A percentile compares a stretch with the other conserved stretches of the same genome.
These are phyloP conservation scores for Salmo trutta DNA, from an alignment of 2,797 vertebrate species.

Conservation along the genomic window DNA sequence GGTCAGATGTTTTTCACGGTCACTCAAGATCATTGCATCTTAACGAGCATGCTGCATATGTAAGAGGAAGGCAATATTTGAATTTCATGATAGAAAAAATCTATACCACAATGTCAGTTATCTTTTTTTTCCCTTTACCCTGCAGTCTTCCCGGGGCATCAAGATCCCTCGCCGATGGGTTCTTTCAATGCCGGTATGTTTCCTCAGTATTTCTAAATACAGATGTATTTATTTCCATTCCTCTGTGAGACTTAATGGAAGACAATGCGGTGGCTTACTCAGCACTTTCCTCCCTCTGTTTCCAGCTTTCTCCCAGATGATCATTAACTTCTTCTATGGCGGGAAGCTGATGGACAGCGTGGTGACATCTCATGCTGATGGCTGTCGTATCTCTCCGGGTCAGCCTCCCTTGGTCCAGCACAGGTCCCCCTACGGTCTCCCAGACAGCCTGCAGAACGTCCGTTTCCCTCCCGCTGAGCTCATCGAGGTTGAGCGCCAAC, in stretches of 20 bases:
- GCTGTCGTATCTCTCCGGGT: slow-evolving; percentile 87
- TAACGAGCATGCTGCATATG: not conserved
- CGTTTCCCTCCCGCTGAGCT: slow-evolving; percentile 84
- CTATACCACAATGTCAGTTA: not conserved
- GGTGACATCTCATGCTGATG: slow-evolving; percentile 81
- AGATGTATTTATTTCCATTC: not conserved
- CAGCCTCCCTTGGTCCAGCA: slow-evolving; percentile 63
- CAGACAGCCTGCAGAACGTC: slow-evolving; percentile 86
- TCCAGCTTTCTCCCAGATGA: slow-evolving; percentile 89
- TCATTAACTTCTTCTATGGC: slow-evolving; percentile 93
- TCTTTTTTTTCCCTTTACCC: slow-evolving; percentile 28
- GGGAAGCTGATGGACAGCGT: slow-evolving; percentile 85
- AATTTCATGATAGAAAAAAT: not conserved
- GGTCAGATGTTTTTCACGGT: slow-evolving; percentile 25
- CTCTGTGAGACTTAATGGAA: not conserved
- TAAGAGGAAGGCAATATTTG: not conserved
- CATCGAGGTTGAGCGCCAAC: slow-evolving; percentile 87
- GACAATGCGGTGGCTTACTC: not conserved
- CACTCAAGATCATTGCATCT: slow-evolving; percentile 5
- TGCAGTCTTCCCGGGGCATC: slow-evolving; percentile 79
- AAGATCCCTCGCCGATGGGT: slow-evolving; percentile 75
- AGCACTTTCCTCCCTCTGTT: not conserved
- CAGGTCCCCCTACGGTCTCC: slow-evolving; percentile 65
- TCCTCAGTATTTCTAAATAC: slow-evolving; percentile 2
- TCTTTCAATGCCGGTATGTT: slow-evolving; percentile 79